A percentile compares a stretch with the other conserved stretches of the same genome.
Evolutionary conservation across 2,113 vertebrate genomes (phyloP).

Genomic region (Calyptomena viridis): DNA sequence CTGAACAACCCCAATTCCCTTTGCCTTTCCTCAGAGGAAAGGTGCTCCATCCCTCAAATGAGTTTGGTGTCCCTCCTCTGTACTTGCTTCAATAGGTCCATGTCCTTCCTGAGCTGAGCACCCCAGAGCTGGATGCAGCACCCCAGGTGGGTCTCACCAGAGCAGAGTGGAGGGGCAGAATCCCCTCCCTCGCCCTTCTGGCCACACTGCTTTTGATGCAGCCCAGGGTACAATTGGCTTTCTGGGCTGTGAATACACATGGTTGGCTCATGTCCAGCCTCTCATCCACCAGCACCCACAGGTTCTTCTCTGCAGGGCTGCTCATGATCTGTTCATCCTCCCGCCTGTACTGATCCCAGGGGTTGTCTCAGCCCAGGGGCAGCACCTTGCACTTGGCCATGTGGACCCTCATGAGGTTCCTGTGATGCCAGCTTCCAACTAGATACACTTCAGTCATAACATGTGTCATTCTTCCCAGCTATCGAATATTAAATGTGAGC

Average conservation of each 20-base stretch:
- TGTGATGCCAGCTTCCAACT: not conserved
- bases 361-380: fast-evolving
- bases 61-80: not conserved
- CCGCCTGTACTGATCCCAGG: fast-evolving
- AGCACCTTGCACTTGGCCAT: not conserved
- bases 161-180: not conserved
- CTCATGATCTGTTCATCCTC: not conserved
- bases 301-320: fast-evolving
- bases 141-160: not conserved
- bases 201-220: not conserved
- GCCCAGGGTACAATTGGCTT: fast-evolving
- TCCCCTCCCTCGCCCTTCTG: not conserved
- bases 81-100: fast-evolving
- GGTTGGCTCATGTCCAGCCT: not conserved
- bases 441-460: not conserved
- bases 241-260: not conserved
- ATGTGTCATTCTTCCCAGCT: not conserved
- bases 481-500: not conserved
- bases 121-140: not conserved
- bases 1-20: not conserved
- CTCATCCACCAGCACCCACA: not conserved
- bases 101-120: fast-evolving
- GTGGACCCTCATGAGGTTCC: not conserved
- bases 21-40: not conserved
- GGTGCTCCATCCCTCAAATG: not conserved